Conservation (phyloP, 2,888 invertebrate species). For the Eupithecia vulgata region DNA sequence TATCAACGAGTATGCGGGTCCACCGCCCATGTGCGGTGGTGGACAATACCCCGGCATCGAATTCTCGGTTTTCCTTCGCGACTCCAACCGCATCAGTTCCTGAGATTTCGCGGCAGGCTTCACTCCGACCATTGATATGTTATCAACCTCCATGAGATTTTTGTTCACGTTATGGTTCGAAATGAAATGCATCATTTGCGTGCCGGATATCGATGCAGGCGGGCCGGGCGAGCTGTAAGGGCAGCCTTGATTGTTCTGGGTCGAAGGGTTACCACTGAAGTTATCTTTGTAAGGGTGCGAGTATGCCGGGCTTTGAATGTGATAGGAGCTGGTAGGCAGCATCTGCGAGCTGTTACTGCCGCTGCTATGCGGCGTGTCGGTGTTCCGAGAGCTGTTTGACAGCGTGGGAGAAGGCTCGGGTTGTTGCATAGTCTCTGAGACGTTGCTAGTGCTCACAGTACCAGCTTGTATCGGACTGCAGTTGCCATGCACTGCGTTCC, state of each 20-base stretch:
- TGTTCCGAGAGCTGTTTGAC: slow-evolving; percentile 80
- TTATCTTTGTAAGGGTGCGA: slow-evolving; percentile 74
- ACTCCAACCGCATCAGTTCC: slow-evolving; percentile 63
- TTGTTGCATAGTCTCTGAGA: slow-evolving; percentile 84
- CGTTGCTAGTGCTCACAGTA: slow-evolving; percentile 92
- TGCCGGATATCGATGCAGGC: slow-evolving; percentile 65
- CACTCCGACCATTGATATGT: slow-evolving; percentile 81
- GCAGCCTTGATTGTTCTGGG: slow-evolving; percentile 66
- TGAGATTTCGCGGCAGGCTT: slow-evolving; percentile 67
- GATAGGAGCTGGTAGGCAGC: slow-evolving; percentile 69
- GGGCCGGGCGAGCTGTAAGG: slow-evolving; percentile 75
- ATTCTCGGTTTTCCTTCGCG: slow-evolving; percentile 67
- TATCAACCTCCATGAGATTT: slow-evolving; percentile 80
- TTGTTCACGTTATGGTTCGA: slow-evolving; percentile 80
- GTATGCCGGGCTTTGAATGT: slow-evolving; percentile 80
- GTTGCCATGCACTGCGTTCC: slow-evolving; percentile 84
- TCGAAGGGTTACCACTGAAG: slow-evolving; percentile 69
- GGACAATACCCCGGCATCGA: slow-evolving; percentile 79
- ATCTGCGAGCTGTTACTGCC: slow-evolving; percentile 66
- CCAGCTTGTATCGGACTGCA: slow-evolving; percentile 92
- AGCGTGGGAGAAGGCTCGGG: slow-evolving; percentile 86
- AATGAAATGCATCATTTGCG: slow-evolving; percentile 81
- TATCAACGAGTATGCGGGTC: slow-evolving; percentile 73
- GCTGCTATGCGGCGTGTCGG: slow-evolving; percentile 77
- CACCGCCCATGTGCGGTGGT: slow-evolving; percentile 77